Conservation (phyloP, 2,888 invertebrate genomes). For the Drosophila cognata region DNA sequence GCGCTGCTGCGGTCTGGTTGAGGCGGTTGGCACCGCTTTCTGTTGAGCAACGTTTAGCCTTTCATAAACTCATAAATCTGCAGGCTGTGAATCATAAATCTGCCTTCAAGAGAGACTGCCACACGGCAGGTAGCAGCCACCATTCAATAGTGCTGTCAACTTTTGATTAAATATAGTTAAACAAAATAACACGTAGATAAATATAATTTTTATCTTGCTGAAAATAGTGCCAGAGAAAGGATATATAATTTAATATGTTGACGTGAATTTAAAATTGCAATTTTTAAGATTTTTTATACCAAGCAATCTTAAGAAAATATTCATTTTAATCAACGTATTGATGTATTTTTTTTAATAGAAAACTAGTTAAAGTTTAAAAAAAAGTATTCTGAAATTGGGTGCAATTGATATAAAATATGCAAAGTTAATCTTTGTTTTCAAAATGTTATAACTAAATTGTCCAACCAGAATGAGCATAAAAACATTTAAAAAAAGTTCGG, state of each 20-base stretch:
- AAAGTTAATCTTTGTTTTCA: neutral
- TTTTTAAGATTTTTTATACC: neutral
- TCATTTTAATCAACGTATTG: neutral
- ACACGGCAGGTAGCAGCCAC: conserved; percentile 11
- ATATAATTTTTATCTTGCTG: neutral
- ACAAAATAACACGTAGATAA: neutral
- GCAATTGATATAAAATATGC: neutral
- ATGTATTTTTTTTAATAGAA: neutral
- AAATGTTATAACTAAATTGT: neutral
- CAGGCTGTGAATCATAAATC: conserved; percentile 70
- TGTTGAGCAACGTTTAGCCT: conserved; percentile 39
- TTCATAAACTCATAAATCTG: conserved; percentile 73
- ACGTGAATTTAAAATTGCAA: neutral
- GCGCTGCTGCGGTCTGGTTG: conserved; percentile 16
- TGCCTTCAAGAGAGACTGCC: conserved; percentile 15
- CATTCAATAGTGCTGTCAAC: conserved; percentile 5
- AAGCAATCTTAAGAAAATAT: too few species aligned
- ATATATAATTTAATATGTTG: too few species aligned
- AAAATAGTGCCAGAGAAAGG: neutral
- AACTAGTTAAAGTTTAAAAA: neutral
- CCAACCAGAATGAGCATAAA: neutral
- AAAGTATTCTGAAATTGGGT: neutral
- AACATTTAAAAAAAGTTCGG: neutral
- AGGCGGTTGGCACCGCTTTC: conserved; percentile 23
- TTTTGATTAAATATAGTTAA: neutral